A percentile compares a stretch with the other conserved stretches of the same genome.
Conservation (phyloP, 2,113 vertebrate species). For the Beaufortia kweichowensis region DNA sequence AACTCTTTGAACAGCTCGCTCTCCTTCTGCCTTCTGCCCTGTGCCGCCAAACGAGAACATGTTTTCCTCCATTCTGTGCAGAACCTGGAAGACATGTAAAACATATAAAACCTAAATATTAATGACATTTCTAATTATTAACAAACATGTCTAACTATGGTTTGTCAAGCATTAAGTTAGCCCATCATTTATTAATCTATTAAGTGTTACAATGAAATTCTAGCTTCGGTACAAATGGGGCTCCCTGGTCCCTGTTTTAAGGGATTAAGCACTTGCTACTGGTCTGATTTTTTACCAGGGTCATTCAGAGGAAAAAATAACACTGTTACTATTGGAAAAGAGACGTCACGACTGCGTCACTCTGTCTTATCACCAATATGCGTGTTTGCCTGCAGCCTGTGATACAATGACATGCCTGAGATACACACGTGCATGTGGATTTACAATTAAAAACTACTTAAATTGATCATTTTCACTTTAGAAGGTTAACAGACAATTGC, state of each 20-base stretch:
- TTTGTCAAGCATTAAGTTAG: too few species aligned
- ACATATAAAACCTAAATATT: too few species aligned
- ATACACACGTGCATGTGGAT: neutral
- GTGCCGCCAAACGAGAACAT: slow-evolving; percentile 57
- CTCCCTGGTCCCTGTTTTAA: neutral
- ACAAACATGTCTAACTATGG: too few species aligned
- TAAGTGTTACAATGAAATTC: neutral
- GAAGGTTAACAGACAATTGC: neutral
- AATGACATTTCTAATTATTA: too few species aligned
- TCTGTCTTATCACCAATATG: slow-evolving; percentile 50
- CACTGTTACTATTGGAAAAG: slow-evolving; percentile 5
- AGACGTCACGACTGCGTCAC: slow-evolving; percentile 51
- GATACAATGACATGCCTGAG: slow-evolving; percentile 42
- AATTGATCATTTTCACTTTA: too few species aligned
- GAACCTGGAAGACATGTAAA: slow-evolving; percentile 29
- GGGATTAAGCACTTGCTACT: neutral
- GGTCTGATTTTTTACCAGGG: neutral
- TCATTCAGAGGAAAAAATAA: slow-evolving; percentile 8
- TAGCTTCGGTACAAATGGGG: neutral
- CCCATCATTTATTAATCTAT: too few species aligned
- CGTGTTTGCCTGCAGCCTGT: slow-evolving; percentile 42
- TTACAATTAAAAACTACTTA: too few species aligned
- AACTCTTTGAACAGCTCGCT: slow-evolving; percentile 58
- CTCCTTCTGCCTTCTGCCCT: slow-evolving; percentile 55
- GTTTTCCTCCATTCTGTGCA: slow-evolving; percentile 54